phyloP scores from a whole-genome alignment of 2,113 vertebrate species.

The Aspidoscelis tigris region DNA sequence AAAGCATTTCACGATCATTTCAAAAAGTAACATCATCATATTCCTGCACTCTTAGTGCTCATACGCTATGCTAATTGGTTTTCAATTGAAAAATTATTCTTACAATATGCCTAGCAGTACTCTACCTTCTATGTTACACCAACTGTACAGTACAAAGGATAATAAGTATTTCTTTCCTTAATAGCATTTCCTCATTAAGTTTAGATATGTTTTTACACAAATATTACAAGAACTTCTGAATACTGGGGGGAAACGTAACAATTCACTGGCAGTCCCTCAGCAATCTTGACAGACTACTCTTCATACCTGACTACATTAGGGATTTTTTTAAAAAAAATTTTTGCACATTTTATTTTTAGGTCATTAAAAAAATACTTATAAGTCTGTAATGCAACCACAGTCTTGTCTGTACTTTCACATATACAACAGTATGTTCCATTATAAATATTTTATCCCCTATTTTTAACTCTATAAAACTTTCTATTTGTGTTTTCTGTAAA shows the following conservation, averaged over 20 bases:
- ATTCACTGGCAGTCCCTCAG: constrained; percentile 49
- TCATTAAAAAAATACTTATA: constrained; percentile 66
- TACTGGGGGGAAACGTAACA: constrained; percentile 43
- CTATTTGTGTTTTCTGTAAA: constrained; percentile 55
- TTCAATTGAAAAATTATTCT: constrained; percentile 53
- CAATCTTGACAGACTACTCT: constrained; percentile 22
- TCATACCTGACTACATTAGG: constrained; percentile 65
- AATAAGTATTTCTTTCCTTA: constrained; percentile 33
- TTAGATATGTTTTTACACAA: constrained; percentile 56
- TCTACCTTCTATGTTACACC: constrained; percentile 1
- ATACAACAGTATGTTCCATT: constrained; percentile 55
- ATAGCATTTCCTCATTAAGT: constrained; percentile 34
- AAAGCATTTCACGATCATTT: constrained; percentile 55
- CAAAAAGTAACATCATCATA: constrained; percentile 53
- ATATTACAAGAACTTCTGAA: constrained; percentile 43
- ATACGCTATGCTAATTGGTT: constrained; percentile 49
- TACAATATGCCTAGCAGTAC: not conserved
- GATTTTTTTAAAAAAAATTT: constrained; percentile 2
- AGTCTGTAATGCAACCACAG: constrained; percentile 74
- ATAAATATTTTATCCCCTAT: constrained; percentile 74
- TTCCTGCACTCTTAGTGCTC: constrained; percentile 50
- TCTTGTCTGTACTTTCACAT: constrained; percentile 62
- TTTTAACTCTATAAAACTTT: constrained; percentile 65
- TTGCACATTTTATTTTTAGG: constrained; percentile 67
- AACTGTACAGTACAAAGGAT: not conserved